phyloP scores from a whole-genome alignment of 2,888 invertebrate species.

The Phoenoteleia sp. region DNA sequence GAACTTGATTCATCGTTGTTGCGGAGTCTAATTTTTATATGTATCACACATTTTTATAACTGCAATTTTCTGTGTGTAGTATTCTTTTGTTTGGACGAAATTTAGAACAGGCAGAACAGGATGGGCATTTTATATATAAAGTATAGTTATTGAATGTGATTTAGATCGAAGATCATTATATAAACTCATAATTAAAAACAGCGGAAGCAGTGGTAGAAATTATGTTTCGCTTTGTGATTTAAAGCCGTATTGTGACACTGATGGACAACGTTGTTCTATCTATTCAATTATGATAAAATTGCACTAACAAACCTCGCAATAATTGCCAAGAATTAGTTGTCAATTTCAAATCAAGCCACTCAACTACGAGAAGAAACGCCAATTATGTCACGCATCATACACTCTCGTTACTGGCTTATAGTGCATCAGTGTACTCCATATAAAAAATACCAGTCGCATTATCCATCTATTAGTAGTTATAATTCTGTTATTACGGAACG shows the following conservation, averaged over 20 bases:
- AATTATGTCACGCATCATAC: not conserved
- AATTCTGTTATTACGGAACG: no score
- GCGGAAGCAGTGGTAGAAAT: slow-evolving; percentile 5
- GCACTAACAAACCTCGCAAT: slow-evolving; percentile 3
- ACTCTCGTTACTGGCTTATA: not conserved
- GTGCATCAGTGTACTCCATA: not conserved
- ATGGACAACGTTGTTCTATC: slow-evolving; percentile 5
- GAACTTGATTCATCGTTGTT: no score
- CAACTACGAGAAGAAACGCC: slow-evolving; percentile 6
- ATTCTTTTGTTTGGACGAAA: no score
- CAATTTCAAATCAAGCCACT: slow-evolving; percentile 25
- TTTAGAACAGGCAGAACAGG: no score
- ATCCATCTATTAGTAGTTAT: no score
- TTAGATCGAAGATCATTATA: not conserved
- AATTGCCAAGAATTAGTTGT: slow-evolving; percentile 16
- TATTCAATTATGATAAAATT: slow-evolving; percentile 21
- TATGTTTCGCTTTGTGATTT: not conserved
- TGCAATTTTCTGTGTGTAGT: no score
- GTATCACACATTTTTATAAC: not conserved
- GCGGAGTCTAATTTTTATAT: no score
- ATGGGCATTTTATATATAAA: no score
- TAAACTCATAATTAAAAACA: slow-evolving; percentile 10
- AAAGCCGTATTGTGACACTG: not conserved
- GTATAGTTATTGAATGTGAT: no score
- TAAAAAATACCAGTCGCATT: no score